phyloP scores from a whole-genome alignment of 2,888 invertebrate species.

The Psylliodes chrysocephalus region DNA sequence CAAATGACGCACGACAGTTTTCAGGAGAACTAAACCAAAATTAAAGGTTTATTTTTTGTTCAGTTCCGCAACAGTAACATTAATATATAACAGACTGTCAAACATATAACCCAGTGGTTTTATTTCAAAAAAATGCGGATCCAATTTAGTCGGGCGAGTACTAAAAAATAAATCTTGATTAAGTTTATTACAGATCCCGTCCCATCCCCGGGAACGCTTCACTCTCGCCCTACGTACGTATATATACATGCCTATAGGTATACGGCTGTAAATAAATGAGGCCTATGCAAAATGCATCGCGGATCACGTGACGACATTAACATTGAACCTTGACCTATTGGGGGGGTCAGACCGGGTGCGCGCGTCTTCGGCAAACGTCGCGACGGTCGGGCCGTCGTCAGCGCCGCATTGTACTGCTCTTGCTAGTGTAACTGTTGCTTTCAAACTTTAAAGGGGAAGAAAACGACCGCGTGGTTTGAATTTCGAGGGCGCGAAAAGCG shows the following conservation, averaged over 20 bases:
- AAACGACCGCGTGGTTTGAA: background rate
- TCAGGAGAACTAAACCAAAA: no score
- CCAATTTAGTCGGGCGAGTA: background rate
- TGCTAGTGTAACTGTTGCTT: constrained; percentile 60
- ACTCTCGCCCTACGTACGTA: constrained; percentile 11
- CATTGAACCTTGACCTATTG: constrained; percentile 61
- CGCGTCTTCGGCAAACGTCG: constrained; percentile 63
- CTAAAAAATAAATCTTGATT: constrained; percentile 21
- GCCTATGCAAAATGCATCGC: constrained; percentile 57
- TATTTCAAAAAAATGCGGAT: no score
- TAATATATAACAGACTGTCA: no score
- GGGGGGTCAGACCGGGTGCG: constrained; percentile 60
- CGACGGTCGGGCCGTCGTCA: constrained; percentile 54
- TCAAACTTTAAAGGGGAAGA: constrained; percentile 17
- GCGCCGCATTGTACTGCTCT: constrained; percentile 49
- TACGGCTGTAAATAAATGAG: constrained; percentile 45
- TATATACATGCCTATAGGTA: no score
- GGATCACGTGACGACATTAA: constrained; percentile 57
- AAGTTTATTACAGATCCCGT: background rate
- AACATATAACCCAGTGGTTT: no score
- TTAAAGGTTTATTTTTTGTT: no score
- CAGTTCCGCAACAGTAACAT: no score
- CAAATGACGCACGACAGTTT: no score
- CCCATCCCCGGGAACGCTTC: constrained; percentile 1
- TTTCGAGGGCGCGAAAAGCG: constrained; percentile 17